Conservation (phyloP, 2,797 vertebrate genomes). For the Gymnocypris eckloni region DNA sequence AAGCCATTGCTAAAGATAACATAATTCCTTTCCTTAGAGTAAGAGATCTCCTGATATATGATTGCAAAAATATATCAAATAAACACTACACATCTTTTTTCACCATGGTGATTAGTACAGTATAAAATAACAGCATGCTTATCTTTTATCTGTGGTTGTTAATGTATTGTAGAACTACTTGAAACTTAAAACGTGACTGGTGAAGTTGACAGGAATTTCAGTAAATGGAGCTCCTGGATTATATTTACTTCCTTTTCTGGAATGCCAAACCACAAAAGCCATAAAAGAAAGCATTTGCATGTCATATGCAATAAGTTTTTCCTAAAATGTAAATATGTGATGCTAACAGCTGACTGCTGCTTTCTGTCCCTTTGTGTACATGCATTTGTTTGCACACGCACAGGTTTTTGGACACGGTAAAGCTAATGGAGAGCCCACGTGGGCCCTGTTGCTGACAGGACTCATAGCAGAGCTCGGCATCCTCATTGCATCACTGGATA, state of each 20-base stretch:
- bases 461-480: conserved; percentile 96
- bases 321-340: conserved; percentile 37
- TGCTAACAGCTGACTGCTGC: neutral
- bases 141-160: neutral
- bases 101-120: neutral
- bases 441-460: conserved; percentile 94
- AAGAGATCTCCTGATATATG: conserved; percentile 47
- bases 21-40: conserved; percentile 98
- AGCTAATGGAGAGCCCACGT: conserved; percentile 93
- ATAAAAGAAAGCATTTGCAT: conserved; percentile 59
- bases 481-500: conserved; percentile 96
- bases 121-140: neutral
- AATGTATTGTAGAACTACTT: neutral
- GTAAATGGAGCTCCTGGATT: conserved; percentile 1
- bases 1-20: conserved; percentile 98
- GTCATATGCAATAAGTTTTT: conserved; percentile 5
- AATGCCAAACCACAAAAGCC: conserved; percentile 16
- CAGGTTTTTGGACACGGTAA: conserved; percentile 97
- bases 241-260: conserved; percentile 4
- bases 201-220: neutral
- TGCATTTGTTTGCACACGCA: conserved; percentile 3
- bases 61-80: conserved; percentile 1
- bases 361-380: neutral
- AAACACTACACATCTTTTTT: neutral
- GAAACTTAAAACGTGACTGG: neutral